Conservation (phyloP, 2,888 invertebrate genomes). For the Sepiola atlantica region DNA sequence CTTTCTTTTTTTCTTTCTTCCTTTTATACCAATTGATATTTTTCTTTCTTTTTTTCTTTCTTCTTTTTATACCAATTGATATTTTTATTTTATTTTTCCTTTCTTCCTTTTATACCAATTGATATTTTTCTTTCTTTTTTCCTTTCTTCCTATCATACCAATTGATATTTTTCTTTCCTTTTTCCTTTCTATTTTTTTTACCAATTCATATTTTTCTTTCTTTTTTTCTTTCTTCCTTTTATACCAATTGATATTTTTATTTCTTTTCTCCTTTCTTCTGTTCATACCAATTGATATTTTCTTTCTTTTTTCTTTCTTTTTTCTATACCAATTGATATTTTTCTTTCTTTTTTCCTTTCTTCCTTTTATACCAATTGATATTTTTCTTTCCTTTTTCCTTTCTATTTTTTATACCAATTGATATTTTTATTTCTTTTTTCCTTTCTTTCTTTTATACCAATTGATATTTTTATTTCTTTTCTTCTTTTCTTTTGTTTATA, state of each 20-base stretch:
- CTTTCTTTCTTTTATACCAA: too few relatives aligned
- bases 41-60: background rate
- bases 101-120: background rate
- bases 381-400: too few relatives aligned
- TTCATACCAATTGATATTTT: background rate
- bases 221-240: background rate
- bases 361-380: too few relatives aligned
- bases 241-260: too few relatives aligned
- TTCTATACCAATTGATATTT: too few relatives aligned
- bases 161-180: background rate
- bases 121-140: background rate
- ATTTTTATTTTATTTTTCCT: background rate
- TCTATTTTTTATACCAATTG: too few relatives aligned
- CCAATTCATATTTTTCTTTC: background rate
- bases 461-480: too few relatives aligned
- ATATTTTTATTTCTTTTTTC: too few relatives aligned
- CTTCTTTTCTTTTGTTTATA: too few relatives aligned
- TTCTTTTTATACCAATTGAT: background rate
- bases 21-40: background rate
- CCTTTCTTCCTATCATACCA: background rate
- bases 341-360: too few relatives aligned
- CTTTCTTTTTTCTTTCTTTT: background rate
- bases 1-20: background rate
- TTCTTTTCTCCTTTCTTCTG: background rate
- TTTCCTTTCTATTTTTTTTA: background rate